Evolutionary conservation across 1,140 invertebrate species (phyloP).

Genomic region (Apis florea): DNA sequence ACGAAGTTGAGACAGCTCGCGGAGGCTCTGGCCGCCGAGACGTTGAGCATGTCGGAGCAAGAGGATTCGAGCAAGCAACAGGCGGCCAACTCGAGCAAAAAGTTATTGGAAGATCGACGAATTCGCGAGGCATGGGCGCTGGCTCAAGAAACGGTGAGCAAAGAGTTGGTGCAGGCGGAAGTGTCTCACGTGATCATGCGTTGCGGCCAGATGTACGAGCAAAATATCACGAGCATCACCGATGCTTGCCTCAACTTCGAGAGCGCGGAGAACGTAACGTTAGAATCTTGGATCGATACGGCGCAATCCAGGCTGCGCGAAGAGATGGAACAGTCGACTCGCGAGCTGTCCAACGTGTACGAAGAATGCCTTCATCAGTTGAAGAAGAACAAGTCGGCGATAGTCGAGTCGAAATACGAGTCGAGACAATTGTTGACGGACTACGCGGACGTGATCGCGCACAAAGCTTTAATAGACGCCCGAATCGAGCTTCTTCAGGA

Average conservation of each 20-base stretch:
- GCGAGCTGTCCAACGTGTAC: constrained; percentile 84
- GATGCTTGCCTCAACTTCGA: constrained; percentile 81
- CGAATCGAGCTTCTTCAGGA: constrained; percentile 82
- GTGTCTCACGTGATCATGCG: constrained; percentile 86
- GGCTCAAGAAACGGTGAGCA: constrained; percentile 86
- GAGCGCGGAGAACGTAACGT: constrained; percentile 82
- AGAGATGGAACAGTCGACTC: constrained; percentile 85
- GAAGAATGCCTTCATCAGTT: constrained; percentile 81
- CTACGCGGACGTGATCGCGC: constrained; percentile 88
- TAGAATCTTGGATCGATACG: constrained; percentile 86
- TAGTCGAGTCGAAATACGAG: constrained; percentile 75
- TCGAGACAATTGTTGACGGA: constrained; percentile 82
- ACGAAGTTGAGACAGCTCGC: constrained; percentile 86
- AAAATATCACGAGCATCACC: constrained; percentile 77
- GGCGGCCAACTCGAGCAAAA: constrained; percentile 73
- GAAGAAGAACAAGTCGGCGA: constrained; percentile 77
- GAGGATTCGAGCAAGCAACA: constrained; percentile 65
- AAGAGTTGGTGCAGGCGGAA: constrained; percentile 87
- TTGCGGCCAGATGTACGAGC: constrained; percentile 84
- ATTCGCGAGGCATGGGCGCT: constrained; percentile 85
- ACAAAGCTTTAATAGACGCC: constrained; percentile 88
- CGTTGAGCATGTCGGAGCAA: constrained; percentile 81
- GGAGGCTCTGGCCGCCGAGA: constrained; percentile 84
- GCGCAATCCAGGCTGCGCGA: constrained; percentile 85
- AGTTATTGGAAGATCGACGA: constrained; percentile 77